Percentiles rank a stretch among this genome's conserved stretches.
Conservation (phyloP, 64 coral and sea anemone genomes). For the Montipora cactus region DNA sequence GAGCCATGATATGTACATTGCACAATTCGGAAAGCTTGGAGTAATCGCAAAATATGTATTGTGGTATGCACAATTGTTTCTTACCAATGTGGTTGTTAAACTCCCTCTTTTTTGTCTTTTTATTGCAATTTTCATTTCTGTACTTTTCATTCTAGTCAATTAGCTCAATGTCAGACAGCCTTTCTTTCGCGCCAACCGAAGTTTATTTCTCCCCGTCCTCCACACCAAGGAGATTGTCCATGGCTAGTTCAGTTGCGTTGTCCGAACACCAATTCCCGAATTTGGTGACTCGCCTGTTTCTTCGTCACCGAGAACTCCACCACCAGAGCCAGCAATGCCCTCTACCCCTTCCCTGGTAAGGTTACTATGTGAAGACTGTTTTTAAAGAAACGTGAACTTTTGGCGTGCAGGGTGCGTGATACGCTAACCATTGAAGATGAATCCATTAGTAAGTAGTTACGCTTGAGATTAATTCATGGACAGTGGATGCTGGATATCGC, state of each 20-base stretch:
- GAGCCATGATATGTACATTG: no score
- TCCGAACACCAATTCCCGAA: constrained; percentile 67
- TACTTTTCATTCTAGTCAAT: constrained; percentile 47
- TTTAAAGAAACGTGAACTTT: not conserved
- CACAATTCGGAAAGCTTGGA: no score
- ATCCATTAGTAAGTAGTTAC: not conserved
- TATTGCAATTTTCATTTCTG: not conserved
- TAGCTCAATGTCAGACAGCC: constrained; percentile 81
- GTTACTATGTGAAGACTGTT: not conserved
- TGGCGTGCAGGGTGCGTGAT: not conserved
- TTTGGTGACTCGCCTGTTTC: constrained; percentile 92
- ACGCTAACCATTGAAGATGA: not conserved
- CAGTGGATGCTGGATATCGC: no score
- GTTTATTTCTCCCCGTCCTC: constrained; percentile 82
- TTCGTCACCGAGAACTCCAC: constrained; percentile 79
- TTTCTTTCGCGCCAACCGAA: constrained; percentile 96
- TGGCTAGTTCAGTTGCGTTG: constrained; percentile 49
- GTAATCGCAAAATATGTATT: no score
- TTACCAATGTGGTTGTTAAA: no score
- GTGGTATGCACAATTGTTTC: no score
- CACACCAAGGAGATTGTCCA: constrained; percentile 77
- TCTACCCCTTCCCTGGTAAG: constrained; percentile 81
- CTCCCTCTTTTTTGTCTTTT: not conserved
- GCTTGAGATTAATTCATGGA: no score
- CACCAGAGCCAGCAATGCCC: constrained; percentile 81